Evolutionary conservation across 2,888 invertebrate genomes (phyloP).

Genomic region (Pollenia amentaria): DNA sequence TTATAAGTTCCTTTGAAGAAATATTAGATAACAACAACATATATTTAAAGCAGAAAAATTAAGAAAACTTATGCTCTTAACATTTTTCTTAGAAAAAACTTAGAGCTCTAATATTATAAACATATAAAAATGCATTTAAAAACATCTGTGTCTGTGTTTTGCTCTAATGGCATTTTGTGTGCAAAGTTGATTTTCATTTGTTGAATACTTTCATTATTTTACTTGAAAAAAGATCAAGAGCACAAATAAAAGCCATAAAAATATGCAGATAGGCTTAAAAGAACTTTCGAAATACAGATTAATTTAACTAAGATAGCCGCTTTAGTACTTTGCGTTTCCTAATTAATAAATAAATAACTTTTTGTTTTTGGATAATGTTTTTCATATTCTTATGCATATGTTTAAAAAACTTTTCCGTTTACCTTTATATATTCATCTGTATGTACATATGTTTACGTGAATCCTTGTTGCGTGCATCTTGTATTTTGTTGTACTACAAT

Average conservation of each 20-base stretch:
- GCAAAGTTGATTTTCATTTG: conserved; percentile 43
- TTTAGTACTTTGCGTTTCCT: too few species aligned
- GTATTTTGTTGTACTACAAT: background rate
- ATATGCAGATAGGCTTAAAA: background rate
- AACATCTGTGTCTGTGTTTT: conserved; percentile 54
- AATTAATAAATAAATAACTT: too few species aligned
- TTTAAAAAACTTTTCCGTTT: background rate
- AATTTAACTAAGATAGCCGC: too few species aligned
- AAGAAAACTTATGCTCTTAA: conserved; percentile 22
- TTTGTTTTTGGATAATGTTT: too few species aligned
- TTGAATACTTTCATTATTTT: conserved; percentile 47
- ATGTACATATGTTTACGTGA: background rate
- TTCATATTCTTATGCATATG: too few species aligned
- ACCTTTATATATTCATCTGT: background rate
- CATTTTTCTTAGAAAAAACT: conserved; percentile 6
- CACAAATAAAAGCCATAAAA: background rate
- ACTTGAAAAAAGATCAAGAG: background rate
- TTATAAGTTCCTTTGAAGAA: conserved; percentile 8
- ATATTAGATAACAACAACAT: background rate
- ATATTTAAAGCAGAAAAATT: background rate
- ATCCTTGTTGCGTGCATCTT: conserved; percentile 16
- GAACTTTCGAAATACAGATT: too few species aligned
- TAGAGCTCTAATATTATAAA: conserved; percentile 11
- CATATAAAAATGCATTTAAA: conserved; percentile 43
- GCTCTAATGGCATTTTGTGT: background rate